Evolutionary conservation across 2,113 vertebrate genomes (phyloP).

Genomic region (Notarius lentiginosus): DNA sequence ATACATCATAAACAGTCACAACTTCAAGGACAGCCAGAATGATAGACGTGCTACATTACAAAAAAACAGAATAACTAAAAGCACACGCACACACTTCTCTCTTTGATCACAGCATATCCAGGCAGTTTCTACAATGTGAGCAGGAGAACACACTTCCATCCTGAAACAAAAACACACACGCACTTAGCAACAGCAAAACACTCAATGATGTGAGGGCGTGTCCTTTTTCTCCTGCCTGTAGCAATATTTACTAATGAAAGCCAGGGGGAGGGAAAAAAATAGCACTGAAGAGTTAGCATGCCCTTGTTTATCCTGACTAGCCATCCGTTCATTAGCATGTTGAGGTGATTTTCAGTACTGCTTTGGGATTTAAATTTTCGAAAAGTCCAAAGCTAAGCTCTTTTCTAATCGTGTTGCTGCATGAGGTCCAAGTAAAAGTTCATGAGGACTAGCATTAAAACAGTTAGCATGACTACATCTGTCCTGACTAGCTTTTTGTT

Average conservation of each 20-base stretch:
- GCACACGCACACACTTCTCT: neutral
- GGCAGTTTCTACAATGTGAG: slow-evolving; percentile 29
- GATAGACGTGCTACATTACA: neutral
- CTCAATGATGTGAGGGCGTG: slow-evolving; percentile 14
- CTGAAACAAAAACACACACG: slow-evolving; percentile 46
- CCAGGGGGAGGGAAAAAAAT: neutral
- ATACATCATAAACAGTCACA: slow-evolving; percentile 9
- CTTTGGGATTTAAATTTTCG: neutral
- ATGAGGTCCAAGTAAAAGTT: neutral
- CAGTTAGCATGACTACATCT: neutral
- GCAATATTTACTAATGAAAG: slow-evolving; percentile 5
- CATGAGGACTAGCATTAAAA: neutral
- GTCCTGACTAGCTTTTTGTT: neutral
- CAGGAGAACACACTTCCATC: slow-evolving; percentile 3
- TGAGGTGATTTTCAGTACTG: neutral
- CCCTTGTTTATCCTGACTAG: neutral
- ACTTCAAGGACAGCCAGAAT: neutral
- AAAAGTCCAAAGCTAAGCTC: neutral
- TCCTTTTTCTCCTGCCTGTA: slow-evolving; percentile 3
- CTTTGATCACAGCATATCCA: slow-evolving; percentile 42
- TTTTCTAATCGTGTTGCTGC: neutral
- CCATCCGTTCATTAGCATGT: neutral
- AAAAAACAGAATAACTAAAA: slow-evolving; percentile 2
- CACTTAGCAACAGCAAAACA: slow-evolving; percentile 38
- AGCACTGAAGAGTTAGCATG: neutral